phyloP scores from a whole-genome alignment of 2,113 vertebrate species.

The Scolopax mira region DNA sequence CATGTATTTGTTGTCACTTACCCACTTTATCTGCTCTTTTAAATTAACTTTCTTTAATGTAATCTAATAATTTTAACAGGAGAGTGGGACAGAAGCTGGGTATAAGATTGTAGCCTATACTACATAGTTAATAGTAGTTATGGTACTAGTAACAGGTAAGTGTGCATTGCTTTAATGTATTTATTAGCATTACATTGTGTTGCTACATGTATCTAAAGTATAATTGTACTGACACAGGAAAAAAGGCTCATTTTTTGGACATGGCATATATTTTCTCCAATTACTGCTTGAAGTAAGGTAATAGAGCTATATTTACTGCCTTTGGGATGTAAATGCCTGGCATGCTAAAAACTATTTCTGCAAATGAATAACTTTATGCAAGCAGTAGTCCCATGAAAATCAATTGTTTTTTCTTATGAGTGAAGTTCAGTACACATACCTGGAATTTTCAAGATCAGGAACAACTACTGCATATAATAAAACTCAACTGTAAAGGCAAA shows the following conservation, averaged over 20 bases:
- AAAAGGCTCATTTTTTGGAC: not conserved
- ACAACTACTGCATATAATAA: not conserved
- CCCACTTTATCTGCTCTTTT: not conserved
- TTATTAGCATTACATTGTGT: too few relatives aligned
- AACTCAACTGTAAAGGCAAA: not conserved
- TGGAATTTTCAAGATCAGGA: not conserved
- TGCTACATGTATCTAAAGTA: not conserved
- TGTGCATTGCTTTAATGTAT: not conserved
- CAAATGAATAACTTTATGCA: not conserved
- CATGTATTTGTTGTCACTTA: not conserved
- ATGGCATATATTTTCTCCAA: not conserved
- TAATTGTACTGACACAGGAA: not conserved
- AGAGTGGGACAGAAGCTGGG: not conserved
- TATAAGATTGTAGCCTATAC: not conserved
- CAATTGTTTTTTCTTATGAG: not conserved
- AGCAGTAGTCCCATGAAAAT: not conserved
- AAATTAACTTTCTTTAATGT: not conserved
- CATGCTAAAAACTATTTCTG: not conserved
- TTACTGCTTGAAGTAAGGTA: not conserved
- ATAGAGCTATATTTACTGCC: not conserved
- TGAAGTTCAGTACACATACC: not conserved
- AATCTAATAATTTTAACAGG: not conserved
- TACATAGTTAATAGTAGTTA: not conserved
- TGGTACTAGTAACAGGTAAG: not conserved
- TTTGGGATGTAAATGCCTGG: not conserved